Evolutionary conservation across 2,888 invertebrate species (phyloP), one percentile per base, ranked within the genome.

Genomic region (Aphrophora alni): DNA sequence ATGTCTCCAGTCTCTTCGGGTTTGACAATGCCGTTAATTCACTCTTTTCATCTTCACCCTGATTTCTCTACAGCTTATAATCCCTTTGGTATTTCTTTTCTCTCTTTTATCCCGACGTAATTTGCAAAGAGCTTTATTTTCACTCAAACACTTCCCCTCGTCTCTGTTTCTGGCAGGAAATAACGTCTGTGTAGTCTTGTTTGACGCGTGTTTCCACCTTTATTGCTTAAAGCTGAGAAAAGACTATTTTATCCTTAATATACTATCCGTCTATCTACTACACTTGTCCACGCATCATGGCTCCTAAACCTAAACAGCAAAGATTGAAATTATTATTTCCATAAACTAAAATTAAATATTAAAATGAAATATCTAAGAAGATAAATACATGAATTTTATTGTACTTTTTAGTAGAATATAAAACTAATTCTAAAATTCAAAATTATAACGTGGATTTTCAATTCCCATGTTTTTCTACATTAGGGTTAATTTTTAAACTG

Each of bases 91-190:
- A 21, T 44, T 17, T 44, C 44, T 59, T 59, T 59, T 59, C 21
- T 21, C 14, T 59, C 21, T 21, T 59, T 59, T 59, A 59, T 59
- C 5, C 59, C 21, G 1, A 5, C 59, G 59, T 59, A 59, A 59
- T 59, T 59, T 59, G 59, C 59, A 59, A 59, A 59, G 59, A 59
- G 59, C 59, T 59, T 59, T 59, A n/a, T 59, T 59, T 44, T 59
- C 59, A 59, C 59, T n/a, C 59, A 59, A 59, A 59, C 59, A 59
- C 59, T 33, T 3, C 33, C 33, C 8, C 59, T 21, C 59, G 21
- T 59, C n/a, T 1, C 59, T 59, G 59, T 4, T 4, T 2, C 10
- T 21, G 59, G 59, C 59, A 59, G 59, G 59, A 21, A 59, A 59
- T 21, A 59, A 8, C 59, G 59, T 21, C 59, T 59, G 59, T 21